A percentile compares a stretch with the other conserved stretches of the same genome.
These are phyloP conservation scores for Tachystola acroxantha DNA, from an alignment of 2,888 invertebrate species.

Conservation along the genomic window DNA sequence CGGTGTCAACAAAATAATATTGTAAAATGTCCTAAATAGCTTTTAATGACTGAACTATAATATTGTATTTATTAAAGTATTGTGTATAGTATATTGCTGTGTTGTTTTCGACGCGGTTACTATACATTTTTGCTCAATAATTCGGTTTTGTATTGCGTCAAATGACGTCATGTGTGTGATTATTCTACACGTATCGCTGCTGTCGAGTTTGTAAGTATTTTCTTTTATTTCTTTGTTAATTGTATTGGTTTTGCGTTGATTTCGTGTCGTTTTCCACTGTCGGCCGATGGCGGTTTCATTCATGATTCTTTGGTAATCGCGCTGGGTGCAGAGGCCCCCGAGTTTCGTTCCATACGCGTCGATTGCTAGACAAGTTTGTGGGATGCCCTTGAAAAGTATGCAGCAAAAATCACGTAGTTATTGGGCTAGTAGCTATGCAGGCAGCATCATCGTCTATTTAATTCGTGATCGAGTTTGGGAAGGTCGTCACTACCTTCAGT, in stretches of 20 bases:
- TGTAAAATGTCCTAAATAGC: slow-evolving; percentile 73
- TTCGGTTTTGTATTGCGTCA: slow-evolving; percentile 75
- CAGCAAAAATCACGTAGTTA: slow-evolving; percentile 47
- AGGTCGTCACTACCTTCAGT: slow-evolving; percentile 26
- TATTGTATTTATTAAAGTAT: slow-evolving; percentile 62
- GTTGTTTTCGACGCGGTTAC: slow-evolving; percentile 56
- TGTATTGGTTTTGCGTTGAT: slow-evolving; percentile 42
- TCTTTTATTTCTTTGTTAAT: slow-evolving; percentile 67
- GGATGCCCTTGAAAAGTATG: slow-evolving; percentile 77
- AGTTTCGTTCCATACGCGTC: slow-evolving; percentile 42
- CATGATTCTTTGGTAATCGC: slow-evolving; percentile 49
- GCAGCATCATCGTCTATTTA: slow-evolving; percentile 18
- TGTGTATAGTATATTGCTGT: slow-evolving; percentile 61
- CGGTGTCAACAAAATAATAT: slow-evolving; percentile 75
- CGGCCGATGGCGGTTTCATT: slow-evolving; percentile 56
- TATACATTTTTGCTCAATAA: slow-evolving; percentile 71
- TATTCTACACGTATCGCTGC: slow-evolving; percentile 73
- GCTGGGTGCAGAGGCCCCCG: slow-evolving; percentile 24
- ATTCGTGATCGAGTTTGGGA: slow-evolving; percentile 35
- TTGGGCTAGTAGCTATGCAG: slow-evolving; percentile 1
- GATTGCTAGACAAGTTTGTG: slow-evolving; percentile 24
- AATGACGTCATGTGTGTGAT: slow-evolving; percentile 77
- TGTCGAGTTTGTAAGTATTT: slow-evolving; percentile 76
- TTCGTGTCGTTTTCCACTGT: slow-evolving; percentile 39
- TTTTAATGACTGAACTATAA: slow-evolving; percentile 65